Evolutionary conservation across 2,113 vertebrate genomes (phyloP), one percentile per base, ranked within the genome.

Genomic region (Channa maculata): DNA sequence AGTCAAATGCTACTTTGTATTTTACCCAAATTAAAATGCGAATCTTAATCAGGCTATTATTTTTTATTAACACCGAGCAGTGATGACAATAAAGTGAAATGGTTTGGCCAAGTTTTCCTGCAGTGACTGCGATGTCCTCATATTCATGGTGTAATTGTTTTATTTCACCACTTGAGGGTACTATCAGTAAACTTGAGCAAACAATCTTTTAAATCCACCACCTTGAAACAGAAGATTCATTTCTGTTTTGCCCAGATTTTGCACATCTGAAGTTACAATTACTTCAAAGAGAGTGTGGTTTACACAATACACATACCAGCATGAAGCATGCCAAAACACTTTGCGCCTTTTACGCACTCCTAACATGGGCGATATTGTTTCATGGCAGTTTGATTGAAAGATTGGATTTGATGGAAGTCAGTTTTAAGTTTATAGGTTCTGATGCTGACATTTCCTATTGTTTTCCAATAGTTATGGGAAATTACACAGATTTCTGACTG

Each of bases 151-250:
- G 85, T 74, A 75, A 76, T 79, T 45, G 34, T 55, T 1, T 13
- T 0, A 24, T 48, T 5, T n/a, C 10, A 15, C 81, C 89, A 84
- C 83, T 71, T 60, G 86, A 75, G 46, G 80, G 68, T 63, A 14
- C 65, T 75, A 43, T 79, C 3, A 64, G 12, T 58, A 78, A 82
- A 82, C 48, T 69, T 49, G 8, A 58, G 24, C 9, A 67, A 77
- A 52, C 44, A 51, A 37, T 49, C 52, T 5, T 0, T 71, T 3
- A 62, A 54, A 60, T 49, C 14, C 37, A 54, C 12, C 24, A 63
- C 50, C 13, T 62, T 46, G 8, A 75, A 62, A 15, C 4, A 43
- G 1, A 33, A 14, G 0, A 68, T 14, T 61, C 3, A 34, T 64
- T 63, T 0, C 1, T 51, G 49, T 43, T 58, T 15, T 36, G 58